phyloP scores from a whole-genome alignment of 2,888 invertebrate species.

The Ophion ellenae region DNA sequence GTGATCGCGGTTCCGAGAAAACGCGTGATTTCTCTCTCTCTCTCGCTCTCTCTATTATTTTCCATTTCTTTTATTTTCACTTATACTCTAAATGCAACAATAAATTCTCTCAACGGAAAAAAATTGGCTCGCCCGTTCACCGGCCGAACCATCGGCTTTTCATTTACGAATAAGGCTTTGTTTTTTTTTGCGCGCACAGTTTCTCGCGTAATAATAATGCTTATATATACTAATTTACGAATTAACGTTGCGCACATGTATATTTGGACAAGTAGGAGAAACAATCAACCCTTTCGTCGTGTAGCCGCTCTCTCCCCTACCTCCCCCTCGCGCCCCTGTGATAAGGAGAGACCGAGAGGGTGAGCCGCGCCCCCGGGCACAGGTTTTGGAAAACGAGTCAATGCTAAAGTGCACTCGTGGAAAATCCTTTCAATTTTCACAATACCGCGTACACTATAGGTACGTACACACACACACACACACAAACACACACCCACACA shows the following conservation, averaged over 20 bases:
- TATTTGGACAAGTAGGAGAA: conserved; percentile 41
- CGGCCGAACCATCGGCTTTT: no score
- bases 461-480: no score
- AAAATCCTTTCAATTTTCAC: conserved; percentile 65
- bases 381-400: conserved; percentile 57
- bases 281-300: conserved; percentile 36
- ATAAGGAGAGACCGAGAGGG: not conserved
- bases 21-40: not conserved
- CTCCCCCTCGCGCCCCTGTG: not conserved
- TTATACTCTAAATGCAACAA: not conserved
- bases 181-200: no score
- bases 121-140: no score
- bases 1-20: not conserved
- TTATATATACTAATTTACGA: conserved; percentile 50
- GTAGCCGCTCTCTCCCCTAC: not conserved
- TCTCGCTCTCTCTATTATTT: not conserved
- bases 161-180: no score
- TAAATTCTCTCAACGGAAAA: no score
- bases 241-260: conserved; percentile 53
- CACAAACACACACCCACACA: no score
- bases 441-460: conserved; percentile 41
- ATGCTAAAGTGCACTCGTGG: conserved; percentile 57
- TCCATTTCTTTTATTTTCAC: not conserved
- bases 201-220: no score
- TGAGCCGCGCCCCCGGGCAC: not conserved